phyloP scores from a whole-genome alignment of 2,888 invertebrate genomes.

The Cerastis rubricosa region DNA sequence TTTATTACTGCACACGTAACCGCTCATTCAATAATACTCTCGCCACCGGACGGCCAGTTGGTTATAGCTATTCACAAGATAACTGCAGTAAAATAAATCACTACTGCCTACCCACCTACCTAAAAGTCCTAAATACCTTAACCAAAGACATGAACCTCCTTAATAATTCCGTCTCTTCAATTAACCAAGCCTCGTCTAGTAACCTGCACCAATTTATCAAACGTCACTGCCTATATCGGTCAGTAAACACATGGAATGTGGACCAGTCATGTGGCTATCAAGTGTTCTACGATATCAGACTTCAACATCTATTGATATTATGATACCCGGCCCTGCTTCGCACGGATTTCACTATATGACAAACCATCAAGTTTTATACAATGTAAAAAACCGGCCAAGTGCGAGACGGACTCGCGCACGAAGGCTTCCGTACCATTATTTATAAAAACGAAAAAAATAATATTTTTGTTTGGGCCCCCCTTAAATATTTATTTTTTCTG shows the following conservation, averaged over 20 bases:
- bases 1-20: no score
- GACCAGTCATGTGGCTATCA: slow-evolving; percentile 20
- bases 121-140: background rate
- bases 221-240: slow-evolving; percentile 56
- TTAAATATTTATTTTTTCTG: no score
- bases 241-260: slow-evolving; percentile 57
- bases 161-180: slow-evolving; percentile 11
- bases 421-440: no score
- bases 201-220: slow-evolving; percentile 30
- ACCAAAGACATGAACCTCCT: background rate
- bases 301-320: background rate
- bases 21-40: no score
- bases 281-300: slow-evolving; percentile 42
- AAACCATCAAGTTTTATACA: no score
- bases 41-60: background rate
- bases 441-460: no score
- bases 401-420: no score
- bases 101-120: background rate
- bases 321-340: no score
- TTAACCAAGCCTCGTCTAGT: slow-evolving; percentile 8
- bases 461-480: no score
- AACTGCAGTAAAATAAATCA: background rate
- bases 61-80: background rate
- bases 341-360: no score
- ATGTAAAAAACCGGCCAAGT: no score